Evolutionary conservation across 2,113 vertebrate genomes (phyloP), one percentile per base, ranked within the genome.

Genomic region (Sylvicapra grimmia): DNA sequence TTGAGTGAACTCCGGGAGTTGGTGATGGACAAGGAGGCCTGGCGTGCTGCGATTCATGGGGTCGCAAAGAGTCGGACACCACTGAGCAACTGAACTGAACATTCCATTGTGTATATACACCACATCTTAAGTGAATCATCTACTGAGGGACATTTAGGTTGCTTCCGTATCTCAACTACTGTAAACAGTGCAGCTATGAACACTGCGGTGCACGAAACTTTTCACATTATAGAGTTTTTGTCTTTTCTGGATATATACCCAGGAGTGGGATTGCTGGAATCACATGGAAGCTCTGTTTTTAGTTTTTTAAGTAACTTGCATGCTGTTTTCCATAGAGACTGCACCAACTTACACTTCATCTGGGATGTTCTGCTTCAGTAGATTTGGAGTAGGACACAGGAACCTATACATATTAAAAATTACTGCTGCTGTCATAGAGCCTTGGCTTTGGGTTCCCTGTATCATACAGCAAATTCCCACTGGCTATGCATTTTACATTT

Each of bases 11-110:
- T 11, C 9, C 4, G 0, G 23, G 56, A 58, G 56, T 11, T 58
- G 23, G 56, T 25, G 23, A 10, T 11, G 23, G 56, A 58, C 56
- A 58, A 23, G 23, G 0, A 58, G 0, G 9, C 9, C 56, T 25
- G 56, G 23, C 3, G 0, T 58, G 12, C 59, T 61, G 27, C 2
- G 0, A 14, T 61, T 61, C 59, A 61, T 31, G 27, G 59, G 27
- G 59, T 61, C 5, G 2, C 59, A 29, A 29, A 29, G 59, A 61
- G 59, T 61, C 0, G 1, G 59, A 31, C 13, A 61, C 5, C 0
- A 15, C 27, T 61, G 27, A 61, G 59, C 12, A 0, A 29, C 59
- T 61, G 59, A 61, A 61, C 27, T 31, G 13, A 61, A 29, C 2
- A 61, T 18, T 29, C 44, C 15, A 49, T 16, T 18, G 27, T 49